Evolutionary conservation across 2,888 invertebrate genomes (phyloP).

Genomic region (Drosophila cognata): DNA sequence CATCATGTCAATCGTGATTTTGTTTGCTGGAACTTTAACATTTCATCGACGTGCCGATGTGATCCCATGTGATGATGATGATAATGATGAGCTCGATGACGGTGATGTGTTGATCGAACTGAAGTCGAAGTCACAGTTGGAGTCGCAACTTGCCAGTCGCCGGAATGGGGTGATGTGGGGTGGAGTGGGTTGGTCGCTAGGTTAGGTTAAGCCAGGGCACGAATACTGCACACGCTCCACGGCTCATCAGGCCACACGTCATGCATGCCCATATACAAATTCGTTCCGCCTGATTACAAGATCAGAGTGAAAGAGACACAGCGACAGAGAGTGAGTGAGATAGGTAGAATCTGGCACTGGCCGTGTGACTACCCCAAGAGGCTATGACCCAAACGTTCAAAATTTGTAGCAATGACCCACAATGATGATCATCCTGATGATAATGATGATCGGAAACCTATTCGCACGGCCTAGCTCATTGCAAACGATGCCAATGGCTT

Average conservation of each 20-base stretch:
- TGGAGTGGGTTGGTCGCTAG: constrained; percentile 22
- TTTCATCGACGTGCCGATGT: constrained; percentile 78
- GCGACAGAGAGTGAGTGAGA: constrained; percentile 1
- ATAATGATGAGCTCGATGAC: constrained; percentile 28
- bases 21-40: constrained; percentile 82
- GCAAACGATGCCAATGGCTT: constrained; percentile 79
- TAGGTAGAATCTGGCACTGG: constrained; percentile 13
- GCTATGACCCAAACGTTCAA: constrained; percentile 81
- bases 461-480: constrained; percentile 77
- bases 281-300: constrained; percentile 80
- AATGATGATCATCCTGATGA: constrained; percentile 46
- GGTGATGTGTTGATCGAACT: constrained; percentile 64
- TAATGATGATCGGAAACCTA: constrained; percentile 69
- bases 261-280: constrained; percentile 82
- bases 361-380: constrained; percentile 73
- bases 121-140: constrained; percentile 27
- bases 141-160: constrained; percentile 18
- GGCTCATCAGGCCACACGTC: constrained; percentile 80
- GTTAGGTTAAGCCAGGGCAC: constrained; percentile 50
- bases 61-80: constrained; percentile 60
- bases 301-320: constrained; percentile 43
- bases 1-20: constrained; percentile 80
- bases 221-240: constrained; percentile 66
- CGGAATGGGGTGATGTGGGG: neutral
- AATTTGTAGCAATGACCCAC: constrained; percentile 80